These are phyloP conservation scores for Steinernema scapterisci DNA, from an alignment of 2,888 invertebrate species.

Conservation along the genomic window DNA sequence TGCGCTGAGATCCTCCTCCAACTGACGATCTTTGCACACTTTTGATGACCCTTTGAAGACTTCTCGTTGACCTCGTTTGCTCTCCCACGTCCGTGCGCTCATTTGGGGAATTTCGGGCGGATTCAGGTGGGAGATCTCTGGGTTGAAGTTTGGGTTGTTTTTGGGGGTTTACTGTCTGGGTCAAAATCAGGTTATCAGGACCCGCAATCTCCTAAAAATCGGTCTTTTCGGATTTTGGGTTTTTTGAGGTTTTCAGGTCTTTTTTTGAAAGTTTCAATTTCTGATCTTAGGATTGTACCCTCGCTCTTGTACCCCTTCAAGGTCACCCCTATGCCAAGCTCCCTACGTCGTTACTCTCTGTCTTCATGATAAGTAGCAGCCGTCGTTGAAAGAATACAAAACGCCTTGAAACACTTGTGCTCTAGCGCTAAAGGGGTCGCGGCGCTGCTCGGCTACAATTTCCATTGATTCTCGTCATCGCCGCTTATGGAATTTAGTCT, in stretches of 20 bases:
- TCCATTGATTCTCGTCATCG: neutral
- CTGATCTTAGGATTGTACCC: too few species aligned
- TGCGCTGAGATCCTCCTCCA: neutral
- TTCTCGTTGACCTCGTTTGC: slow-evolving; percentile 8
- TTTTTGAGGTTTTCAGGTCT: too few species aligned
- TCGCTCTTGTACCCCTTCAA: neutral
- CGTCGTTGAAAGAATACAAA: neutral
- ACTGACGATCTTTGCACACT: slow-evolving; percentile 4
- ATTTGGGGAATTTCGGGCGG: neutral
- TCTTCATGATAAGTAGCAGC: too few species aligned
- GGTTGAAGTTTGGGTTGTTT: neutral
- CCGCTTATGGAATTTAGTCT: neutral
- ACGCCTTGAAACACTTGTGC: neutral
- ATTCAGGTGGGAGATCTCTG: neutral
- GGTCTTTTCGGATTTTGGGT: too few species aligned
- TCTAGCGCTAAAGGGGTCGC: neutral
- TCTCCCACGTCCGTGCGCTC: neutral
- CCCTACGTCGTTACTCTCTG: neutral
- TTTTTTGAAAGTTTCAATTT: too few species aligned
- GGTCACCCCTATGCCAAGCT: neutral
- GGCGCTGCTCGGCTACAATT: neutral
- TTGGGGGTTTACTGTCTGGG: neutral
- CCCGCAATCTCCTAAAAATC: too few species aligned
- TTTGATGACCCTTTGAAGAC: slow-evolving; percentile 3
- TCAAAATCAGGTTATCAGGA: too few species aligned